Evolutionary conservation across 1,140 invertebrate genomes (phyloP), one percentile per base, ranked within the genome.

Genomic region (Cylas formicarius): DNA sequence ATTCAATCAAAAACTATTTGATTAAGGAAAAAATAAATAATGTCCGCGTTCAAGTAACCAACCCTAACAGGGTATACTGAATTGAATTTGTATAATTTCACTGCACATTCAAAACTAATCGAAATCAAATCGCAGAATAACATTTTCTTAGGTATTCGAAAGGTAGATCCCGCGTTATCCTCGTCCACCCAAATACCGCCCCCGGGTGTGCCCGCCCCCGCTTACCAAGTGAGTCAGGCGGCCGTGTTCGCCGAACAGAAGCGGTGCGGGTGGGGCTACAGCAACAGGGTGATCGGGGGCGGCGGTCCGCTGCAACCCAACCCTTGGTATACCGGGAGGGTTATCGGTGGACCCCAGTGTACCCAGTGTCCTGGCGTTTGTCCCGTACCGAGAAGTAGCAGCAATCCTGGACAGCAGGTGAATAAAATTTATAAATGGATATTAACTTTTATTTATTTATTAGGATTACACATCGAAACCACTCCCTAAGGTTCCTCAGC

Each of bases 191-290:
- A 52, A 52, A 43, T 55, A 24, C 58, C 53, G 4, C 26, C 21
- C 34, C 29, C 27, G 48, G 48, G 24, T 43, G 44, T 31, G 26
- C 55, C 20, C 53, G 50, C 48, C 50, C 50, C 22, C 2, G n/a
- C 36, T 4, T 48, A 48, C 26, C 45, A 37, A 1, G 39, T 37
- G 16, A 62, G 50, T 41, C 63, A 68, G 48, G 50, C 65, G 20
- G 64, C 64, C 8, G 64, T 68, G 14, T 68, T 59, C 34, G 64
- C 62, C 11, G 64, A 66, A 46, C 62, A 61, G 28, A 67, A 66
- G 48, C 56, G 58, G 29, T 61, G 56, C 20, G 53, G 56, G n/a
- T 67, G 64, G 63, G 63, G 61, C 2, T 68, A 68, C 39, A 64
- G 51, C 17, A 67, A 65, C 35, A 44, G 64, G 8, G 36, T 68